Evolutionary conservation across 2,797 vertebrate species (phyloP).

Genomic region (Paratrypauchen microcephalus): DNA sequence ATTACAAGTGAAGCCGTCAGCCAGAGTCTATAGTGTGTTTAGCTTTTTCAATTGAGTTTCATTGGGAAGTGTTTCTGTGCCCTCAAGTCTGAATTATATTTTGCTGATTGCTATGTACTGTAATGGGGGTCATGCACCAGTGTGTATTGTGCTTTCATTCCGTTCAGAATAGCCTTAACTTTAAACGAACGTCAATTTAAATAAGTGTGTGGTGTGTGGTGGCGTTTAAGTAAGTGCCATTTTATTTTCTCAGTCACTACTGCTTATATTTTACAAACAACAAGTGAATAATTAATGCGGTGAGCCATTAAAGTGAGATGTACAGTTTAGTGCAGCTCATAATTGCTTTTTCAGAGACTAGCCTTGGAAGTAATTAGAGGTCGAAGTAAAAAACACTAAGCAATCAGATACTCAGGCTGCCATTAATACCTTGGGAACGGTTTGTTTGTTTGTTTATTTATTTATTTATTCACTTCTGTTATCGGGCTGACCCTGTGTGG

Average conservation of each 20-base stretch:
- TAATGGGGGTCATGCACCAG: constrained; percentile 13
- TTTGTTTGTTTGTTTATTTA: neutral
- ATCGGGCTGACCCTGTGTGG: constrained; percentile 53
- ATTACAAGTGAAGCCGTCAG: neutral
- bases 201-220: neutral
- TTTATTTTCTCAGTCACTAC: constrained; percentile 17
- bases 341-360: constrained; percentile 73
- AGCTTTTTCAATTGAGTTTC: neutral
- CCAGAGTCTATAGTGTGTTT: neutral
- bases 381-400: constrained; percentile 57
- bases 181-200: neutral
- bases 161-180: neutral
- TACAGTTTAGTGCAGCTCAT: constrained; percentile 60
- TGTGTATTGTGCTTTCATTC: neutral
- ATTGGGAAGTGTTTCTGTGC: neutral
- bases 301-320: constrained; percentile 64
- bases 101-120: neutral
- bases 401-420: constrained; percentile 67
- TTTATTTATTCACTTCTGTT: constrained; percentile 32
- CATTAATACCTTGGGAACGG: constrained; percentile 59
- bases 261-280: constrained; percentile 54
- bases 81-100: constrained; percentile 13
- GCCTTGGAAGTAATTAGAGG: constrained; percentile 69
- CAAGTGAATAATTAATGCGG: constrained; percentile 58
- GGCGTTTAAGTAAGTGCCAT: constrained; percentile 9